Conservation (phyloP, 2,797 vertebrate genomes). For the Eupleurogrammus muticus region DNA sequence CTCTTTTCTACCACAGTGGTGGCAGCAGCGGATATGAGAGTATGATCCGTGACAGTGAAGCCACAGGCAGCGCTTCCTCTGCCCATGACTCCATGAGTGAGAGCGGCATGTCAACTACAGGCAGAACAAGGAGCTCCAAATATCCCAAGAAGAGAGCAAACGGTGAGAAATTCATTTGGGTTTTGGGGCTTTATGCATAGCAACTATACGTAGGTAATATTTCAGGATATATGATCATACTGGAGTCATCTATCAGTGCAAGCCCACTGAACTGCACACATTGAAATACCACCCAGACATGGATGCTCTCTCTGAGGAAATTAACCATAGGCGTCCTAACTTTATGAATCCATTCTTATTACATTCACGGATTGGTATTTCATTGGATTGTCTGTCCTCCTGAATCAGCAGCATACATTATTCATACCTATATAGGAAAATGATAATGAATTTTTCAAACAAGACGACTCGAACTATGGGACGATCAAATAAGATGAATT, state of each 20-base stretch:
- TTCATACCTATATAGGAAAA: slow-evolving; percentile 56
- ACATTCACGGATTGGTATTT: slow-evolving; percentile 57
- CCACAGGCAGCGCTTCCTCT: slow-evolving; percentile 96
- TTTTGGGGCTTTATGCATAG: background rate
- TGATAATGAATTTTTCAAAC: slow-evolving; percentile 59
- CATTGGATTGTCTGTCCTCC: slow-evolving; percentile 52
- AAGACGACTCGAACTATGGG: slow-evolving; percentile 25
- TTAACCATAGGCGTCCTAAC: slow-evolving; percentile 30
- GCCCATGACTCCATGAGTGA: slow-evolving; percentile 98
- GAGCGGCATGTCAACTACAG: slow-evolving; percentile 91
- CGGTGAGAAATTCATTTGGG: slow-evolving; percentile 79
- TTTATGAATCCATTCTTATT: slow-evolving; percentile 61
- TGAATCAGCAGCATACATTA: slow-evolving; percentile 68
- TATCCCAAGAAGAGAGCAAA: slow-evolving; percentile 94
- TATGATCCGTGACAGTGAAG: slow-evolving; percentile 97
- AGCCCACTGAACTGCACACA: background rate
- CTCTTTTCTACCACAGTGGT: slow-evolving; percentile 96
- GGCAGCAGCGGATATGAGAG: slow-evolving; percentile 99
- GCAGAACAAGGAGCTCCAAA: slow-evolving; percentile 91
- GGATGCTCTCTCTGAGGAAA: slow-evolving; percentile 42
- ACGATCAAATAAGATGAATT: slow-evolving; percentile 56
- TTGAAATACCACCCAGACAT: slow-evolving; percentile 25
- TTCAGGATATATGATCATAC: slow-evolving; percentile 11
- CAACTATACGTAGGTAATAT: slow-evolving; percentile 4
- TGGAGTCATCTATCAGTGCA: background rate